Evolutionary conservation across 1,140 invertebrate genomes (phyloP), one percentile per base, ranked within the genome.

Genomic region (Andricus grossulariae): DNA sequence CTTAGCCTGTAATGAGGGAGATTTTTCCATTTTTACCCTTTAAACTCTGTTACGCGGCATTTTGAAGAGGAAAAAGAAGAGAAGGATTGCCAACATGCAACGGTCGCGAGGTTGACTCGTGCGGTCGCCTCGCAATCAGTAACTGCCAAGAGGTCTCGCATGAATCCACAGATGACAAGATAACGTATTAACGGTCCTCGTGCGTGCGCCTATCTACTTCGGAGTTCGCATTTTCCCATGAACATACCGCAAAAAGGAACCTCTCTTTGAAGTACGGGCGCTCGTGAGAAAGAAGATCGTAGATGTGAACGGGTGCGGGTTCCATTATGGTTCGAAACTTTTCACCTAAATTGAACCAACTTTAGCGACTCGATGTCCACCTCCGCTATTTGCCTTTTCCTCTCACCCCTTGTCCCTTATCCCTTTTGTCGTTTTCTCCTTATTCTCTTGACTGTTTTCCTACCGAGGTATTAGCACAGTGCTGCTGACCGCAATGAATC

Each of bases 41-140:
- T 45, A 66, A 32, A 66, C 21, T 66, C 11, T 32, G 57, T 66
- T 66, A 32, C 57, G 57, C 57, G 57, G 57, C 57, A 66, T 25
- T 11, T 39, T 66, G 57, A 39, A 66, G 21, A 21, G 57, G 16
- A 4, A 45, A 15, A 81, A 78, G 50, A 32, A 55, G 73, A 79
- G 71, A 74, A 76, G 77, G 81, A 85, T 85, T 85, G 82, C 74
- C 78, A 55, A 74, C 73, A 75, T 76, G 72, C 73, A 75, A 76
- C 81, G 85, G 81, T 82, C 83, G 83, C 45, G 55, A 83, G 82
- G 77, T 83, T 81, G 82, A 79, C 80, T 84, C 73, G 81, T 83
- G 82, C 81, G 81, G 83, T 79, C 78, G 77, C 76, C 45, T 72
- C 75, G 84, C 82, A 86, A 85, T 86, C 82, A 85, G 82, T 83